Percentiles rank a stretch among this genome's conserved stretches.
Conservation (phyloP, 2,888 invertebrate genomes). For the Acleris sparsana region DNA sequence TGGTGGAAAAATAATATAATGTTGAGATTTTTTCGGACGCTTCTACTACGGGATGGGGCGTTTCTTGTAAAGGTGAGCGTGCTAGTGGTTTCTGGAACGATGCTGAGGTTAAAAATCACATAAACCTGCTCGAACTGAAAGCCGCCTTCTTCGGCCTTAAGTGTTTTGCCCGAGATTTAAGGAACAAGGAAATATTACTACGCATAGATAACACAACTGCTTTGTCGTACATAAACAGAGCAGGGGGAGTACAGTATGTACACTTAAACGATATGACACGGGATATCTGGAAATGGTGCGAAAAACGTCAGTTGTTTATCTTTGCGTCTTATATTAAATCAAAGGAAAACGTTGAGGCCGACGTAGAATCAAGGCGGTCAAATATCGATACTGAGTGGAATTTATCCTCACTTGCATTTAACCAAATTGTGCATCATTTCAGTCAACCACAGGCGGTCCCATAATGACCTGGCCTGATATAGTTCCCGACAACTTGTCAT, state of each 20-base stretch:
- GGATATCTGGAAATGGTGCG: constrained; percentile 10
- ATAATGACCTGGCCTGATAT: no score
- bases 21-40: constrained; percentile 13
- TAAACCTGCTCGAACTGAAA: constrained; percentile 35
- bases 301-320: neutral
- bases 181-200: constrained; percentile 31
- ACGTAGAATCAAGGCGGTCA: constrained; percentile 23
- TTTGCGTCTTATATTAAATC: constrained; percentile 25
- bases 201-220: constrained; percentile 39
- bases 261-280: constrained; percentile 35
- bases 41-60: constrained; percentile 35
- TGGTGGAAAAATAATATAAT: constrained; percentile 37
- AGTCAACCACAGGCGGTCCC: constrained; percentile 14
- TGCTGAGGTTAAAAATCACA: constrained; percentile 3
- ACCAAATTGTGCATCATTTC: constrained; percentile 26
- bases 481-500: no score
- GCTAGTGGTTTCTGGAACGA: constrained; percentile 29
- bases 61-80: constrained; percentile 21
- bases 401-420: neutral
- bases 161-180: constrained; percentile 30
- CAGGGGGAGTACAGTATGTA: constrained; percentile 33
- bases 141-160: constrained; percentile 37
- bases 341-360: constrained; percentile 25
- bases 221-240: constrained; percentile 37
- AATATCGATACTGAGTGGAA: constrained; percentile 31